Conservation (phyloP, 23 tunicate genomes). For the Ascidia mentula region DNA sequence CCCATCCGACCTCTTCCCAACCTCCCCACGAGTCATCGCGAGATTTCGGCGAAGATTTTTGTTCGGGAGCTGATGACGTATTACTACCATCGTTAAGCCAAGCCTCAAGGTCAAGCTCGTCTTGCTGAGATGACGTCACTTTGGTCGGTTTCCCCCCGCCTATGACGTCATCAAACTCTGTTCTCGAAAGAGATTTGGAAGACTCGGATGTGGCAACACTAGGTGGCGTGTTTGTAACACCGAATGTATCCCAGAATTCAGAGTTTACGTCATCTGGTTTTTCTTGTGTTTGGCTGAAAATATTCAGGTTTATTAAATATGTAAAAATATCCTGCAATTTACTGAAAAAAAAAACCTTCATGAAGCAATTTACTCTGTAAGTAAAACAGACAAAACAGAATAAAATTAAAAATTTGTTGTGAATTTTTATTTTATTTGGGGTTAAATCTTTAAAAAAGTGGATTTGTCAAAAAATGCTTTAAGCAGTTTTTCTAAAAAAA, state of each 20-base stretch:
- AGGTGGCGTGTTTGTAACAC: conserved; percentile 16
- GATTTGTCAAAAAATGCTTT: too few species aligned
- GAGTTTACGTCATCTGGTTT: conserved; percentile 40
- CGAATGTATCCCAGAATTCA: conserved; percentile 95
- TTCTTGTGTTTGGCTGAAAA: background rate
- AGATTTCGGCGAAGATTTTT: conserved; percentile 21
- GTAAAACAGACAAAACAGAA: too few species aligned
- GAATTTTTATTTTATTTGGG: too few species aligned
- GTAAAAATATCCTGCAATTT: too few species aligned
- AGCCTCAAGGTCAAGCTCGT: conserved; percentile 82
- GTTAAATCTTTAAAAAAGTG: too few species aligned
- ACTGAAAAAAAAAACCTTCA: too few species aligned
- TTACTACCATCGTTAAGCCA: conserved; percentile 82
- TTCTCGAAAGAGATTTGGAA: conserved; percentile 24
- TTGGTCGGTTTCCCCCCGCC: conserved; percentile 33
- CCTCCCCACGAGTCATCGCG: conserved; percentile 60
- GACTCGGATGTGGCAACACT: conserved; percentile 26
- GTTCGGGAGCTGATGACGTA: conserved; percentile 30
- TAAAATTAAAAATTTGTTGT: too few species aligned
- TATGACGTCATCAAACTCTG: conserved; percentile 89
- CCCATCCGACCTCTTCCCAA: conserved; percentile 87
- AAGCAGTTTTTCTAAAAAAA: too few species aligned
- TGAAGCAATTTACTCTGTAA: too few species aligned
- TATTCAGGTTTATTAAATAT: background rate
- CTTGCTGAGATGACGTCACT: conserved; percentile 3